Evolutionary conservation across 2,113 vertebrate genomes (phyloP).

Genomic region (Tautogolabrus adspersus): DNA sequence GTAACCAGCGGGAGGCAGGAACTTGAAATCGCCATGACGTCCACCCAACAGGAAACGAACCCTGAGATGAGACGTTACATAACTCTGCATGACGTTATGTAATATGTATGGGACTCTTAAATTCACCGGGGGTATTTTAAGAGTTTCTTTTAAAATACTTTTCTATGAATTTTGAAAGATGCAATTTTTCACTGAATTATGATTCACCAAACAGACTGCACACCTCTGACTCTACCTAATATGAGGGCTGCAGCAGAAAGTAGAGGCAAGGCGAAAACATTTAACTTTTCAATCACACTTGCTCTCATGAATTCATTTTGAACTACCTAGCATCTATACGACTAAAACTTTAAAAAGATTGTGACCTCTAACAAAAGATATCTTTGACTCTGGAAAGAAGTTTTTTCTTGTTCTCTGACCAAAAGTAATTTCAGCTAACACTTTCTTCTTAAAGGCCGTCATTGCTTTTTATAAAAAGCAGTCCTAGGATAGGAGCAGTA

Average conservation of each 20-base stretch:
- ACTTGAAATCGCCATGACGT: conserved; percentile 97
- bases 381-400: background rate
- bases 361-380: background rate
- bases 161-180: background rate
- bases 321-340: background rate
- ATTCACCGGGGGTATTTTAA: background rate
- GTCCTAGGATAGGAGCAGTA: background rate
- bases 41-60: conserved; percentile 95
- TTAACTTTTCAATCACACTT: background rate
- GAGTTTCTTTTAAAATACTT: background rate
- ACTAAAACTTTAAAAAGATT: background rate
- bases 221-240: background rate
- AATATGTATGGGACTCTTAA: background rate
- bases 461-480: background rate
- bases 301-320: background rate
- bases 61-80: conserved; percentile 74
- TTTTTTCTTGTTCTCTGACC: background rate
- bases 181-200: background rate
- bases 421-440: background rate
- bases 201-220: background rate
- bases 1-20: conserved; percentile 94
- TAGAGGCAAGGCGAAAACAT: background rate
- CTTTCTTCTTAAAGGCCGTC: conserved; percentile 2
- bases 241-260: background rate
- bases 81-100: background rate